Evolutionary conservation across 2,888 invertebrate species (phyloP).

Genomic region (Mesorhabditis belari): DNA sequence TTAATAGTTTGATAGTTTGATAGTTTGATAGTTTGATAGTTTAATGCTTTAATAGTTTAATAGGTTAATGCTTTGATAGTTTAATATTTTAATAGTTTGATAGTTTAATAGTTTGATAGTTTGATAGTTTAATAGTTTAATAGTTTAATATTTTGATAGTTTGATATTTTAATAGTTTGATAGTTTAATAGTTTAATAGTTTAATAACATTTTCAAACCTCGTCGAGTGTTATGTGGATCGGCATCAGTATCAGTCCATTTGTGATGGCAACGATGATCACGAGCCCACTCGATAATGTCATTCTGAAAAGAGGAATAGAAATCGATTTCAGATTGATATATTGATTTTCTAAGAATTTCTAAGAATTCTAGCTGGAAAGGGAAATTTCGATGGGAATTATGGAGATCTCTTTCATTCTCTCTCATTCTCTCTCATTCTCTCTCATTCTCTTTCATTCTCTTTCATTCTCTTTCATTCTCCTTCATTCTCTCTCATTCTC

Average conservation of each 20-base stretch:
- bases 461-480: no score
- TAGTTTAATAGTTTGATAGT: not conserved
- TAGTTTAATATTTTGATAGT: not conserved
- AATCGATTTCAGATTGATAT: no score
- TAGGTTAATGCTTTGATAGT: not conserved
- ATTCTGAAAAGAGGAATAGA: slow-evolving; percentile 62
- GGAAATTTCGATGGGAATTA: no score
- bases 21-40: not conserved
- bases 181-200: not conserved
- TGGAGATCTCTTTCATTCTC: no score
- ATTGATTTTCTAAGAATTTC: no score
- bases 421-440: no score
- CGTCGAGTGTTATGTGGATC: slow-evolving; percentile 85
- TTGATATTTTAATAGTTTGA: not conserved
- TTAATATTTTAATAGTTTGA: not conserved
- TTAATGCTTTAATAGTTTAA: not conserved
- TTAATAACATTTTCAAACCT: slow-evolving; percentile 7
- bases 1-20: not conserved
- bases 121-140: not conserved
- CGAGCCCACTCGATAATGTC: slow-evolving; percentile 80
- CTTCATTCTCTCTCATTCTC: no score
- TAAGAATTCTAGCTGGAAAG: no score
- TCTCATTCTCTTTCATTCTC: no score
- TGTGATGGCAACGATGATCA: slow-evolving; percentile 79
- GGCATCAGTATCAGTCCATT: slow-evolving; percentile 84